Evolutionary conservation across 2,888 invertebrate species (phyloP).

Genomic region (Lasioglossum villosulum): DNA sequence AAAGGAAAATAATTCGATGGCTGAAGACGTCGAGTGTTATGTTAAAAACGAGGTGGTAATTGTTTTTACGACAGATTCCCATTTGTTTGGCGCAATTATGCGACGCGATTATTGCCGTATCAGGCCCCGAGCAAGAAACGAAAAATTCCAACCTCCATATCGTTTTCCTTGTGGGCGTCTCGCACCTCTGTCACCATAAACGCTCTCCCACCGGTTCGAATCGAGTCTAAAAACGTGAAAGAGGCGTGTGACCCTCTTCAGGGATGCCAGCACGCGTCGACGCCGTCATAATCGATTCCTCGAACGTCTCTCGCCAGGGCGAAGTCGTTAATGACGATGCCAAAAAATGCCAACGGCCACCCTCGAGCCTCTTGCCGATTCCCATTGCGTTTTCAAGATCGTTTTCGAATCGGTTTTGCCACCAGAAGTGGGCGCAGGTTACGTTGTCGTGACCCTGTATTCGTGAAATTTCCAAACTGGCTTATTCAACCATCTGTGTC

Average conservation of each 20-base stretch:
- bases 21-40: too few relatives aligned
- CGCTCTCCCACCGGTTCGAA: slow-evolving; percentile 66
- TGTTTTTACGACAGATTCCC: background rate
- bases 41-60: background rate
- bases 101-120: background rate
- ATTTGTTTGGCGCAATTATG: background rate
- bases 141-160: slow-evolving; percentile 36
- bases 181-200: slow-evolving; percentile 56
- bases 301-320: slow-evolving; percentile 70
- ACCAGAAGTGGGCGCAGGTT: background rate
- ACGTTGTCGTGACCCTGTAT: background rate
- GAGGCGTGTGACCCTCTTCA: slow-evolving; percentile 68
- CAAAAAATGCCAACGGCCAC: slow-evolving; percentile 62
- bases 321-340: slow-evolving; percentile 73
- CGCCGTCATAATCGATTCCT: slow-evolving; percentile 77
- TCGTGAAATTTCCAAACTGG: too few relatives aligned
- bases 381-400: slow-evolving; percentile 24
- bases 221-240: slow-evolving; percentile 71
- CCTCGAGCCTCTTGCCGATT: slow-evolving; percentile 42
- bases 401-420: slow-evolving; percentile 4
- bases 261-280: slow-evolving; percentile 75
- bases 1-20: too few relatives aligned
- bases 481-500: background rate
- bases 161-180: slow-evolving; percentile 48
- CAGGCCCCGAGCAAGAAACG: background rate